A percentile compares a stretch with the other conserved stretches of the same genome.
phyloP scores from a whole-genome alignment of 2,888 invertebrate genomes.

The Xanthia togata region DNA sequence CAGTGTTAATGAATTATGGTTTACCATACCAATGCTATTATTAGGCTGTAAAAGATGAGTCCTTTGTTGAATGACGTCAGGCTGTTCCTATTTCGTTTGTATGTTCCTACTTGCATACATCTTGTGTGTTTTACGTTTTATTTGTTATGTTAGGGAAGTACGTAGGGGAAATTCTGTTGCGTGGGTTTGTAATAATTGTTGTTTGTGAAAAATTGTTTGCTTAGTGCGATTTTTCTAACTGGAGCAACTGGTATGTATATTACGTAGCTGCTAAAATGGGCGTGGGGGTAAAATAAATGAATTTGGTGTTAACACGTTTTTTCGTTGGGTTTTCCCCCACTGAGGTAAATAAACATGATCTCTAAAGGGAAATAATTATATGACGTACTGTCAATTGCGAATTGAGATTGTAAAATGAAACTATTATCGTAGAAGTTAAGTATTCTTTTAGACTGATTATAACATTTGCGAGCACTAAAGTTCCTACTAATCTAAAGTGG shows the following conservation, averaged over 20 bases:
- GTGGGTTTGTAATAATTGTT: constrained; percentile 37
- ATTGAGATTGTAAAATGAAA: neutral
- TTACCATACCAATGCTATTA: constrained; percentile 80
- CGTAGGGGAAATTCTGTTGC: constrained; percentile 20
- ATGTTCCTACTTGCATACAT: constrained; percentile 29
- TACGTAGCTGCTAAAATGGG: neutral
- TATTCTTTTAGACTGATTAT: neutral
- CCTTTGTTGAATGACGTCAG: constrained; percentile 66
- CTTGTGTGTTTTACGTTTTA: constrained; percentile 11
- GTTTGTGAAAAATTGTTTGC: constrained; percentile 42
- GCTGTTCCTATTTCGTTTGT: constrained; percentile 28
- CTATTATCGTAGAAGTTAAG: neutral
- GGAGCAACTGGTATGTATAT: neutral
- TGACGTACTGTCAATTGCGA: neutral
- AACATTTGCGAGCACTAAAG: neutral
- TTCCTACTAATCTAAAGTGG: neutral
- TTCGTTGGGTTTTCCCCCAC: neutral
- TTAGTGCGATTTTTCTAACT: constrained; percentile 11
- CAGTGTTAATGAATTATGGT: constrained; percentile 85
- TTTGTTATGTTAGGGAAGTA: constrained; percentile 22
- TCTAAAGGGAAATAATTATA: neutral
- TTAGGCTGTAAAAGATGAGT: constrained; percentile 75
- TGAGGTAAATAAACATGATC: neutral
- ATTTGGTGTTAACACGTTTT: constrained; percentile 12
- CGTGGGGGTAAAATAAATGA: neutral